A percentile compares a stretch with the other conserved stretches of the same genome.
Conservation (phyloP, 2,888 invertebrate genomes). For the Lasiommata megera region DNA sequence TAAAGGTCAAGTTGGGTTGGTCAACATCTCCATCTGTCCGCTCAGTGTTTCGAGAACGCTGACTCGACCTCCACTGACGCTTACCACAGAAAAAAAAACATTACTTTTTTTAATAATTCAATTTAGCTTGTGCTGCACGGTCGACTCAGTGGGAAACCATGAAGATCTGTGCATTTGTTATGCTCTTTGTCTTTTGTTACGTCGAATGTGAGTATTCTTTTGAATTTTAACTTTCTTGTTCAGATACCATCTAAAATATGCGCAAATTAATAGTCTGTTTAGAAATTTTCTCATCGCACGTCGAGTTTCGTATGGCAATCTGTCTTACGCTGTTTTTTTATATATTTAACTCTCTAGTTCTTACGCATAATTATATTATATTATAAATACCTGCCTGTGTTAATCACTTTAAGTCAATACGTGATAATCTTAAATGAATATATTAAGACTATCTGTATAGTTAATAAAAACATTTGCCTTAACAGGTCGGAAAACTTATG, state of each 20-base stretch:
- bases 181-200: slow-evolving; percentile 55
- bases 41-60: slow-evolving; percentile 31
- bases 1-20: slow-evolving; percentile 49
- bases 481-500: slow-evolving; percentile 58
- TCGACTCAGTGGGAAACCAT: slow-evolving; percentile 35
- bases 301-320: slow-evolving; percentile 1
- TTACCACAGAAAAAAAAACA: slow-evolving; percentile 11
- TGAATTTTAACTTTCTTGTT: slow-evolving; percentile 31
- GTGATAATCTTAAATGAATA: no score
- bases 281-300: slow-evolving; percentile 30
- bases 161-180: slow-evolving; percentile 52
- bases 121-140: slow-evolving; percentile 10
- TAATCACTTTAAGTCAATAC: no score
- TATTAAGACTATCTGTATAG: no score
- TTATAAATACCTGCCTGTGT: no score
- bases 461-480: not conserved
- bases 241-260: slow-evolving; percentile 32
- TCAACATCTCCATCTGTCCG: slow-evolving; percentile 17
- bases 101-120: not conserved
- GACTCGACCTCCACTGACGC: slow-evolving; percentile 31
- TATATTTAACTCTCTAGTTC: not conserved
- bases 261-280: slow-evolving; percentile 31
- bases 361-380: no score
- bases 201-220: slow-evolving; percentile 60
- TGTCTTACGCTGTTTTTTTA: not conserved